Evolutionary conservation across 2,113 vertebrate genomes (phyloP), one percentile per base, ranked within the genome.

Genomic region (Acanthisitta chloris): DNA sequence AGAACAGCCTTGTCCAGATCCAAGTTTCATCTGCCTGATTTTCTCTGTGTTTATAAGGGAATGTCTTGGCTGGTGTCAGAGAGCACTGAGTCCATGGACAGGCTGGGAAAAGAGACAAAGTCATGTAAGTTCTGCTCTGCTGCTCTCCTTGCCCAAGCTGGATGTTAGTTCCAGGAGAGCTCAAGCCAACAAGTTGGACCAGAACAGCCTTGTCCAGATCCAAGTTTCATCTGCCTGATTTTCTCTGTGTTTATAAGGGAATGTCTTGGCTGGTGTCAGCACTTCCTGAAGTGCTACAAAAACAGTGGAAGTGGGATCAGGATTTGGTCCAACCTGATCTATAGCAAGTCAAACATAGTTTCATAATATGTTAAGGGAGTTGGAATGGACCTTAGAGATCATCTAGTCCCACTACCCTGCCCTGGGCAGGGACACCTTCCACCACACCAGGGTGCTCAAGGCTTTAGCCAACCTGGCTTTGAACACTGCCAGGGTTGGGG

Each of bases 11-110:
- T 12, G 12, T 81, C 34, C 67, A 61, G 76, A 81, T 96, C 96
- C 95, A 96, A 95, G 83, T 93, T 96, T 81, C 93, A 84, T 94
- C 86, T 7, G 8, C 80, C 91, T 92, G 51, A 81, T 78, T 94
- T 70, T 86, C 59, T 77, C 64, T 38, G 57, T 90, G 83, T 92
- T 95, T 93, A 31, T 36, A 8, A 0, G 14, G 72, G 83, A 96
- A 95, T 1, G 17, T 79, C 82, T 92, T 67, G 90, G 88, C 77
- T 4, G 10, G 17, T 3, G 29, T 88, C 76, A 33, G 17, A n/a
- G n/a, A n/a, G n/a, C n/a, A n/a, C n/a, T n/a, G 67, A 34, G 36
- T 90, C 66, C 28, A 40, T 11, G 82, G 76, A 29, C 12, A 15
- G 67, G 33, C 93, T 79, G 72, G 72, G 82, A 92, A 90, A 88